Percentiles rank a stretch among this genome's conserved stretches.
Conservation (phyloP, 2,797 vertebrate species). For the Notolabrus celidotus region DNA sequence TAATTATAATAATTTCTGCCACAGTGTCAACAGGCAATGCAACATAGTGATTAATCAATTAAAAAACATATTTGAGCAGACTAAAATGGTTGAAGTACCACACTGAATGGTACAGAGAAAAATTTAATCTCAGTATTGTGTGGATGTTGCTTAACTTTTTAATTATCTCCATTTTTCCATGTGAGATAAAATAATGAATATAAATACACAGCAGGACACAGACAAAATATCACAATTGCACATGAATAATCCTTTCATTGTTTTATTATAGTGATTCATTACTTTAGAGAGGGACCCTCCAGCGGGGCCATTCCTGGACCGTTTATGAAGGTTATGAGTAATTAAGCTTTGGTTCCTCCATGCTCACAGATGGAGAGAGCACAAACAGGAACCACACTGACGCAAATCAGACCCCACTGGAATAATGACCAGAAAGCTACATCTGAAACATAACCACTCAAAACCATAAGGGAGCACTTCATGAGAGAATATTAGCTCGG, state of each 20-base stretch:
- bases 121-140: neutral
- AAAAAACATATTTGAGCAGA: too few relatives aligned
- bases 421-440: slow-evolving; percentile 53
- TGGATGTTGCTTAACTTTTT: slow-evolving; percentile 26
- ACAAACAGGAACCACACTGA: slow-evolving; percentile 26
- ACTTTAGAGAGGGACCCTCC: slow-evolving; percentile 15
- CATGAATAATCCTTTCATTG: slow-evolving; percentile 59
- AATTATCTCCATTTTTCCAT: slow-evolving; percentile 44
- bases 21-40: too few relatives aligned
- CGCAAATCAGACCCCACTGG: slow-evolving; percentile 34
- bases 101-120: neutral
- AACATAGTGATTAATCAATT: too few relatives aligned
- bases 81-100: neutral
- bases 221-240: slow-evolving; percentile 51
- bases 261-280: slow-evolving; percentile 59
- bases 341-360: slow-evolving; percentile 41
- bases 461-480: slow-evolving; percentile 59
- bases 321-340: slow-evolving; percentile 60
- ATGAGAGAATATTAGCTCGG: slow-evolving; percentile 65
- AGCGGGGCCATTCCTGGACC: slow-evolving; percentile 36
- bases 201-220: slow-evolving; percentile 43
- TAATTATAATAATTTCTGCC: too few relatives aligned
- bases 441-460: slow-evolving; percentile 46
- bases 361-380: slow-evolving; percentile 28
- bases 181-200: slow-evolving; percentile 49